A percentile compares a stretch with the other conserved stretches of the same genome.
These are phyloP conservation scores for Keiferia lycopersicella DNA, from an alignment of 2,888 invertebrate genomes.

Conservation along the genomic window DNA sequence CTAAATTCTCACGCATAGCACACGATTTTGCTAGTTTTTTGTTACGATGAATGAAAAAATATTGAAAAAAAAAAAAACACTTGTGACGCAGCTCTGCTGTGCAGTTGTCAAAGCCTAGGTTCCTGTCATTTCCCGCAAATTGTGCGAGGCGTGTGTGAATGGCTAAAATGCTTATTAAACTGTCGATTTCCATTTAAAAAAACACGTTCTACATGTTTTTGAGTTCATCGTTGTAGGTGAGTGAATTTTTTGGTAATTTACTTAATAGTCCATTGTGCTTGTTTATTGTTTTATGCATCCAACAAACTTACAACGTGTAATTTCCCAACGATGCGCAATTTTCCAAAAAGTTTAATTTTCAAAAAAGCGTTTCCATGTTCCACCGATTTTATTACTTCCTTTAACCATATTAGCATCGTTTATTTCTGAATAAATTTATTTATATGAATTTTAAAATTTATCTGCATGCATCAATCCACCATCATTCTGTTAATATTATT, in stretches of 20 bases:
- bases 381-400: constrained; percentile 38
- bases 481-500: not conserved
- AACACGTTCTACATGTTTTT: not conserved
- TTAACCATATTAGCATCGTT: constrained; percentile 33
- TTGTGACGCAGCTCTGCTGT: too few relatives aligned
- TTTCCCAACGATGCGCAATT: constrained; percentile 40
- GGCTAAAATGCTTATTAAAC: too few relatives aligned
- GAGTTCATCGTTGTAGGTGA: constrained; percentile 34
- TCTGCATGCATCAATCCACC: not conserved
- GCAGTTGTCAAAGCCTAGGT: too few relatives aligned
- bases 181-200: not conserved
- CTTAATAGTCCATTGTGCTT: constrained; percentile 41
- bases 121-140: too few relatives aligned
- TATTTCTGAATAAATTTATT: constrained; percentile 37
- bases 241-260: constrained; percentile 45
- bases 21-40: too few relatives aligned
- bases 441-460: constrained; percentile 31
- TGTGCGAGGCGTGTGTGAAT: too few relatives aligned
- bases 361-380: constrained; percentile 40
- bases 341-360: constrained; percentile 37
- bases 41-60: too few relatives aligned
- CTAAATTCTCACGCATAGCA: too few relatives aligned
- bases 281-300: constrained; percentile 45
- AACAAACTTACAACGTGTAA: constrained; percentile 43
- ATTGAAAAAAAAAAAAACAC: too few relatives aligned